phyloP scores from a whole-genome alignment of 1,140 invertebrate genomes.

The Planococcus citri region DNA sequence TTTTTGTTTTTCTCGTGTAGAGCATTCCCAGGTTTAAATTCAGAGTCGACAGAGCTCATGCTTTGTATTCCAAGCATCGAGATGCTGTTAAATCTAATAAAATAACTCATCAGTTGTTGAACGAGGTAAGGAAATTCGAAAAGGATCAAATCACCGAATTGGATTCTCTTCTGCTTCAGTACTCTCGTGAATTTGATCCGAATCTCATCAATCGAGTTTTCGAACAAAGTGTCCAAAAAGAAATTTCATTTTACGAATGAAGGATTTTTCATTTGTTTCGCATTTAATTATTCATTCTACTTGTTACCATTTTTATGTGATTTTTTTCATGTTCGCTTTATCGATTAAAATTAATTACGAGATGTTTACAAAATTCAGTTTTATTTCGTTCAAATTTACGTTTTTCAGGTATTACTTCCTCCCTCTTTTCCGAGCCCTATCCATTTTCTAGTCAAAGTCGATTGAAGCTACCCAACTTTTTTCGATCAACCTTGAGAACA shows the following conservation, averaged over 20 bases:
- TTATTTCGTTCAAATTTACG: no score
- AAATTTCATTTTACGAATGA: background rate
- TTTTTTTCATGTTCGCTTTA: no score
- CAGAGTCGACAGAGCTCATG: constrained; percentile 8
- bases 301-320: no score
- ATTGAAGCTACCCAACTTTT: no score
- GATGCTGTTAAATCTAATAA: background rate
- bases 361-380: no score
- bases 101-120: background rate
- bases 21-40: constrained; percentile 16
- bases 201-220: background rate
- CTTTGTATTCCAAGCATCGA: background rate
- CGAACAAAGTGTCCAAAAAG: background rate
- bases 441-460: no score
- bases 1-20: constrained; percentile 11
- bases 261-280: background rate
- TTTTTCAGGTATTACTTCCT: no score
- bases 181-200: background rate
- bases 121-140: background rate
- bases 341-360: no score
- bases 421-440: no score
- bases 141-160: background rate
- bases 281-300: no score
- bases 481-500: no score
- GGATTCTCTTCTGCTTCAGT: background rate